Evolutionary conservation across 2,113 vertebrate genomes (phyloP).

Genomic region (Oplegnathus fasciatus): DNA sequence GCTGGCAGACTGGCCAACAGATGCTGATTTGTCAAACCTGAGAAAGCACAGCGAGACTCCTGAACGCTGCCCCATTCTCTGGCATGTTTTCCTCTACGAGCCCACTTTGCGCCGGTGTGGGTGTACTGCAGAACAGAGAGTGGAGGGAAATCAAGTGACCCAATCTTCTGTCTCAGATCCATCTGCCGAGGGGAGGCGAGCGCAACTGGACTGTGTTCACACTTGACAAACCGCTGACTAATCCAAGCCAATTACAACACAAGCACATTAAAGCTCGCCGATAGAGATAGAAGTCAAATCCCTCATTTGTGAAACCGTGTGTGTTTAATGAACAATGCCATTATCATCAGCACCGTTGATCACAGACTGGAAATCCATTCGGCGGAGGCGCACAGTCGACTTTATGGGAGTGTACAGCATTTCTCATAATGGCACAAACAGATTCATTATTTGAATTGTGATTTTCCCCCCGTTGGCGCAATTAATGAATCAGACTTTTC

Average conservation of each 20-base stretch:
- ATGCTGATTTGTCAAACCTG: conserved; percentile 82
- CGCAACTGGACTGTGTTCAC: conserved; percentile 61
- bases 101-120: conserved; percentile 42
- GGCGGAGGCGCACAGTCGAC: conserved; percentile 29
- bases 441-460: conserved; percentile 69
- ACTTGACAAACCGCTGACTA: conserved; percentile 74
- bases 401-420: conserved; percentile 31
- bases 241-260: conserved; percentile 73
- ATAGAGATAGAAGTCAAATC: conserved; percentile 68
- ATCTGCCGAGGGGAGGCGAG: conserved; percentile 60
- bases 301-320: conserved; percentile 71
- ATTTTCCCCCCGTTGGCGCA: conserved; percentile 63
- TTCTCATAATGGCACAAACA: conserved; percentile 67
- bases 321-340: conserved; percentile 74
- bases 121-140: conserved; percentile 45
- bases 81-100: conserved; percentile 55
- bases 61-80: conserved; percentile 56
- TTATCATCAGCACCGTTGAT: conserved; percentile 60
- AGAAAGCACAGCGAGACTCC: conserved; percentile 75
- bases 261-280: conserved; percentile 38
- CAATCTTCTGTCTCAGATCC: conserved; percentile 59
- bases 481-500: conserved; percentile 78
- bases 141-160: conserved; percentile 54
- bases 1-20: conserved; percentile 74
- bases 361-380: conserved; percentile 47